A percentile compares a stretch with the other conserved stretches of the same genome.
Conservation (phyloP, 2,888 invertebrate species). For the Machimus atricapillus region DNA sequence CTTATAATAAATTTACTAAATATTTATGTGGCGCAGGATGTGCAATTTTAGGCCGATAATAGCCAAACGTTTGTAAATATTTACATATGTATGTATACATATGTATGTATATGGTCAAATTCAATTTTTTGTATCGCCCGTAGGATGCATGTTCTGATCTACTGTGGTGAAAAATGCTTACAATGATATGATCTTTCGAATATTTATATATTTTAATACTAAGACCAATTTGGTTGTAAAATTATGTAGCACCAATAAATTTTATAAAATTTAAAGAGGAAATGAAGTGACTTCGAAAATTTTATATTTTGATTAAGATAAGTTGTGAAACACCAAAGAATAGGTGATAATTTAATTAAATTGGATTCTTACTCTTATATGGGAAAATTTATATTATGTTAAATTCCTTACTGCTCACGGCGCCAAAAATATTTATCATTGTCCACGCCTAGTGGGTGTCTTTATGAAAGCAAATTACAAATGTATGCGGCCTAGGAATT, state of each 20-base stretch:
- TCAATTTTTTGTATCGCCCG: too few species aligned
- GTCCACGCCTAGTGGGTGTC: neutral
- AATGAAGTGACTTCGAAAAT: neutral
- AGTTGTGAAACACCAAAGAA: neutral
- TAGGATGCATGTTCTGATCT: too few species aligned
- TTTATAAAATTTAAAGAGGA: neutral
- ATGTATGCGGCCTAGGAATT: neutral
- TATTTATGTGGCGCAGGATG: too few species aligned
- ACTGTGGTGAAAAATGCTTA: too few species aligned
- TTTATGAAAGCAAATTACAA: neutral
- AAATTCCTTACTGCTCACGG: neutral
- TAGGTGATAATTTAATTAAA: neutral
- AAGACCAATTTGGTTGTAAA: too few species aligned
- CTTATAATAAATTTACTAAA: too few species aligned
- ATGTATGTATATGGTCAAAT: too few species aligned
- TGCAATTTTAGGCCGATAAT: too few species aligned
- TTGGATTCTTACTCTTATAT: neutral
- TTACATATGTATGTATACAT: too few species aligned
- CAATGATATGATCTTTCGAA: too few species aligned
- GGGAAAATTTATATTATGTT: neutral
- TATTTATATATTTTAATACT: too few species aligned
- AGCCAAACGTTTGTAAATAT: too few species aligned
- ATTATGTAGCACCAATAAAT: neutral
- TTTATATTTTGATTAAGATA: neutral
- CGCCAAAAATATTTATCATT: neutral